These are phyloP conservation scores for Drosophila subpulchrella DNA, from an alignment of 1,140 invertebrate species.

Conservation along the genomic window DNA sequence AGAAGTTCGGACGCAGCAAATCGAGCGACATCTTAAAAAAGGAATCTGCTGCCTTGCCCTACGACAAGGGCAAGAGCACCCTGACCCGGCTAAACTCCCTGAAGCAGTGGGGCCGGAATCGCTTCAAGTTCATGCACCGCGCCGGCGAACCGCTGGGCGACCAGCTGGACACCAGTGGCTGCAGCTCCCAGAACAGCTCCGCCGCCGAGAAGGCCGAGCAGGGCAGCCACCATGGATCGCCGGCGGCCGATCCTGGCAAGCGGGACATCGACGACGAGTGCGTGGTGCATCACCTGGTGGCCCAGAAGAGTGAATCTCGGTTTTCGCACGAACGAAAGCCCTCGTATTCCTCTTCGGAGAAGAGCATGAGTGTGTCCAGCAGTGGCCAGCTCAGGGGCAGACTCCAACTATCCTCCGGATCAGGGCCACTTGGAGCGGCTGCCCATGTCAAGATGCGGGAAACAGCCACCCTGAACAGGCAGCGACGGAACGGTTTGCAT, in stretches of 20 bases:
- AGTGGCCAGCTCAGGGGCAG: constrained; percentile 77
- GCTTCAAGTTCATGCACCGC: constrained; percentile 90
- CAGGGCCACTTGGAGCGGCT: constrained; percentile 29
- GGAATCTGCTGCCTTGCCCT: constrained; percentile 84
- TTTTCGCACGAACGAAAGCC: constrained; percentile 89
- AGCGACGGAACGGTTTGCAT: constrained; percentile 85
- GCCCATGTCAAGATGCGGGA: constrained; percentile 89
- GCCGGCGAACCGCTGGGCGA: constrained; percentile 80
- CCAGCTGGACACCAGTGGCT: constrained; percentile 83
- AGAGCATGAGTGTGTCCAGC: constrained; percentile 85
- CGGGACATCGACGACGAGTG: constrained; percentile 86
- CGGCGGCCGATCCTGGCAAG: constrained; percentile 24
- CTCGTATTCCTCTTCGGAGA: constrained; percentile 90
- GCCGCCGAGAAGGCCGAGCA: constrained; percentile 58
- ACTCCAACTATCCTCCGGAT: constrained; percentile 53
- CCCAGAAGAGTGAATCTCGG: constrained; percentile 81
- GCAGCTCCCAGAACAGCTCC: constrained; percentile 82
- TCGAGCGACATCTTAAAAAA: constrained; percentile 89
- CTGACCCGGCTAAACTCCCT: constrained; percentile 92
- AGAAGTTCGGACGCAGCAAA: constrained; percentile 86
- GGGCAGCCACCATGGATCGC: constrained; percentile 33
- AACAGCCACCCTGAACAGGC: constrained; percentile 87
- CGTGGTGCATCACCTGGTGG: constrained; percentile 87
- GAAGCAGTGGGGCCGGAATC: constrained; percentile 92
- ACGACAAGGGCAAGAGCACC: constrained; percentile 86